Base-by-base conservation (phyloP, 2,113 vertebrate species). In the Microcebus griseorufus region DNA sequence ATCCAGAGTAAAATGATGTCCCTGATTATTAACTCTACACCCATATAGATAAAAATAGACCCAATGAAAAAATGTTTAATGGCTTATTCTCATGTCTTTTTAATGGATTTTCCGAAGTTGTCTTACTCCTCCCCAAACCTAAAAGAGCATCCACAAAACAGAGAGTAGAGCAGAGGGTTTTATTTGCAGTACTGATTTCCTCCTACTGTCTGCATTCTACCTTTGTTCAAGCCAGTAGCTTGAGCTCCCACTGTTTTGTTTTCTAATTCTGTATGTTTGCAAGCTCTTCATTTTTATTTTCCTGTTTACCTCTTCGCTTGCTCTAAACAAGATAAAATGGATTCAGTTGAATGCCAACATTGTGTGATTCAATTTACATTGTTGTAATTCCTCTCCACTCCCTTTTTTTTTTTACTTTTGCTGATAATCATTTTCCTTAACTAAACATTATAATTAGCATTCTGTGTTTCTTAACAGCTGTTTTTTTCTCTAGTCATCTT, bases 391-490 rank as follows among this genome's bases (percentile, higher is more conserved):
- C 22, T 32, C 45, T 51, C 39, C 60, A 25, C 10, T 27, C 22
- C 13, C 18, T 5, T 55, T 60, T 12, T 60, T 60, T 53, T 80
- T n/a, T 80, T n/a, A 85, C 60, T 94, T 80, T 80, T 85, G 67
- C 37, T n/a, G 83, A 75, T 97, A 96, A 83, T 94, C 81, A 88
- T 92, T 96, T 48, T 48, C 97, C 64, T 93, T 92, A 95, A 78
- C 48, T 82, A 97, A 96, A 95, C 70, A 93, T 65, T 90, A 51
- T 97, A 96, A 97, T 95, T 95, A 97, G 17, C 29, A 65, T 88
- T 53, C 45, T 94, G 70, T 79, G 58, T 90, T 96, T 94, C 88
- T 69, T 94, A 97, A 89, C 81, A 97, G 90, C 80, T 97, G 72
- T 89, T 97, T 97, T 97, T 97, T 81, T 73, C 45, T 95, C 48